Conservation (phyloP, 30 jellyfish, hydroid and myxozoan genomes). For the Sanderia malayensis region DNA sequence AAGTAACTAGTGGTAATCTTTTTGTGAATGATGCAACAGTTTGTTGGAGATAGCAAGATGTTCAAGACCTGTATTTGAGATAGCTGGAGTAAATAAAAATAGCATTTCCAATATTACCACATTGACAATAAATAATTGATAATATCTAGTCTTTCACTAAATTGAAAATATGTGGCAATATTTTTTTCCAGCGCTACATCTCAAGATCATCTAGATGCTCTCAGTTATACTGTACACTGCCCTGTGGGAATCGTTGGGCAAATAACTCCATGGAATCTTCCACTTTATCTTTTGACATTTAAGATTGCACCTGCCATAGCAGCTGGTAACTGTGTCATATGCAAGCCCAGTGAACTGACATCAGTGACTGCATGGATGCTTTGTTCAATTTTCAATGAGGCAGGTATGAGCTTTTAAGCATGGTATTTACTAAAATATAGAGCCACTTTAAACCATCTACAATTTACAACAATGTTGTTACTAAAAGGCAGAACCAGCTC, state of each 20-base stretch:
- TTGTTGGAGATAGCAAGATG: not conserved
- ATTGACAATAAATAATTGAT: not conserved
- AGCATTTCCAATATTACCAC: not conserved
- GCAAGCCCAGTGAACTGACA: slow-evolving; percentile 90
- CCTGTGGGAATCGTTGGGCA: slow-evolving; percentile 86
- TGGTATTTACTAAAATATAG: not conserved
- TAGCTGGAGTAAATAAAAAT: not conserved
- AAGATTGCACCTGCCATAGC: slow-evolving; percentile 93
- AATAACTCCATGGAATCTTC: slow-evolving; percentile 92
- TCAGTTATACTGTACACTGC: slow-evolving; percentile 63
- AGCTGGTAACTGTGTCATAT: slow-evolving; percentile 78
- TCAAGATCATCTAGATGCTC: slow-evolving; percentile 64
- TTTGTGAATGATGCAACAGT: not conserved
- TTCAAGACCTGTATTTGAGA: not conserved
- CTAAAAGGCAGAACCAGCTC: not conserved
- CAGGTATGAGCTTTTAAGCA: slow-evolving; percentile 38
- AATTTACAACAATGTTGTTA: not conserved
- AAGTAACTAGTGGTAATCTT: not conserved
- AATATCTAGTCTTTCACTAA: not conserved
- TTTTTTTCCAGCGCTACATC: slow-evolving; percentile 68
- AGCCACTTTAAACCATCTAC: not conserved
- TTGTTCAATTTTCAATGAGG: slow-evolving; percentile 57
- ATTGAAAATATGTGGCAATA: too few species aligned
- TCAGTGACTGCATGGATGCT: slow-evolving; percentile 94
- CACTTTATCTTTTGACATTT: slow-evolving; percentile 65